Evolutionary conservation across 2,888 invertebrate species (phyloP), one percentile per base, ranked within the genome.

Genomic region (Dysmachus trigonus): DNA sequence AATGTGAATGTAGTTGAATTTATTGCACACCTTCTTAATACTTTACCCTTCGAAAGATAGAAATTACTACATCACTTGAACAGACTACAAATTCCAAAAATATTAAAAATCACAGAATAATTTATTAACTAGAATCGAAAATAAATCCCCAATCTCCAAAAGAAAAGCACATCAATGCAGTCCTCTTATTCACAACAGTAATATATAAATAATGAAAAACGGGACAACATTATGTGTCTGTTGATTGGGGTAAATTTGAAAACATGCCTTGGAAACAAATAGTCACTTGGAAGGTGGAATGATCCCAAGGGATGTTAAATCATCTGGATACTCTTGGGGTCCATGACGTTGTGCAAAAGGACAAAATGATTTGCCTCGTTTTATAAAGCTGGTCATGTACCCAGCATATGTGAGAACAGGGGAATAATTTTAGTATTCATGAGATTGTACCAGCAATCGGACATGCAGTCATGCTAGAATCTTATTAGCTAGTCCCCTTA

Each of bases 361-460:
- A 76, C 76, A 76, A 76, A 38, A 38, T 35, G 35, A 38, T 76
- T 76, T 76, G 35, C 38, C 35, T 35, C 76, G 22, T 76, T 38
- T 76, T 76, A 35, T 76, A 38, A 76, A 76, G 33, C 35, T 35
- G 76, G 76, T 76, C 76, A 76, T 76, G 76, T 35, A 18, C 10
- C 76, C 15, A 47, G 35, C 79, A 79, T 79, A 51, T 76, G 76
- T 76, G 35, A 22, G 22, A 33, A 76, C 76, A 76, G 51, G 79
- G 35, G n/a, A 79, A 79, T n/a, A 51, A 79, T 79, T 79, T 79
- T 79, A 79, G 79, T 79, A 79, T 79, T 79, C 79, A 79, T 79
- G 79, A 79, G 79, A 51, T 51, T 47, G 38, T 76, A 22, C 76
- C 22, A 76, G 35, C 38, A 38, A 35, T 76, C 76, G 35, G 22